phyloP scores from a whole-genome alignment of 2,888 invertebrate species.

The Coleophora deauratella region DNA sequence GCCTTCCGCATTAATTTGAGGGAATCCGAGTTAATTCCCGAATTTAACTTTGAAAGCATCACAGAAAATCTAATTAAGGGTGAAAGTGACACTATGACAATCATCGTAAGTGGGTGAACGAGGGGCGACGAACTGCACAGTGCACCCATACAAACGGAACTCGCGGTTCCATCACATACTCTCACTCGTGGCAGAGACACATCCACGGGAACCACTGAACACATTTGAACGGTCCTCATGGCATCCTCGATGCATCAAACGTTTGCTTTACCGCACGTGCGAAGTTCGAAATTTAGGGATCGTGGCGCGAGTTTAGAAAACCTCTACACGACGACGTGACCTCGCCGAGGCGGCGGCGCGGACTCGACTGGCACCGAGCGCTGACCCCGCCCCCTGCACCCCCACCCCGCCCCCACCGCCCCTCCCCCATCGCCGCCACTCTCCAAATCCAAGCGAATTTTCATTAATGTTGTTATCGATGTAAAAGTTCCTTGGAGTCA shows the following conservation, averaged over 20 bases:
- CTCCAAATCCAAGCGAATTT: conserved; percentile 65
- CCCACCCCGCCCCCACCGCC: conserved; percentile 39
- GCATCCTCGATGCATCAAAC: conserved; percentile 19
- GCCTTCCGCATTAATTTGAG: too few relatives aligned
- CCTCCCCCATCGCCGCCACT: conserved; percentile 57
- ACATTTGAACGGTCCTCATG: conserved; percentile 26
- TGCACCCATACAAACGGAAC: conserved; percentile 57
- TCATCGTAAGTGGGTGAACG: conserved; percentile 51
- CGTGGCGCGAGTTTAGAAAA: conserved; percentile 30
- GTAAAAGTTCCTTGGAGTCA: conserved; percentile 62
- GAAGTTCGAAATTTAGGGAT: conserved; percentile 21
- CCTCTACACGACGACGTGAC: conserved; percentile 36
- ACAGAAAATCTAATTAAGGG: too few relatives aligned
- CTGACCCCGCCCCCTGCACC: conserved; percentile 35
- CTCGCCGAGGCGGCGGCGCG: conserved; percentile 41
- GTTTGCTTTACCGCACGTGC: conserved; percentile 29
- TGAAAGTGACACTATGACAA: conserved; percentile 33
- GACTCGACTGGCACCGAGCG: conserved; percentile 53
- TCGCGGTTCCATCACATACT: conserved; percentile 39
- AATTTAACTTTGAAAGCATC: too few relatives aligned
- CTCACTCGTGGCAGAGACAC: conserved; percentile 36
- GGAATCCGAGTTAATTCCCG: too few relatives aligned
- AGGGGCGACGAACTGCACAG: conserved; percentile 37
- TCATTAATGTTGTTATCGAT: conserved; percentile 72
- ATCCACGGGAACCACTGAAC: conserved; percentile 44